These are phyloP conservation scores for Cerastis rubricosa DNA, from an alignment of 2,888 invertebrate genomes.

Conservation along the genomic window DNA sequence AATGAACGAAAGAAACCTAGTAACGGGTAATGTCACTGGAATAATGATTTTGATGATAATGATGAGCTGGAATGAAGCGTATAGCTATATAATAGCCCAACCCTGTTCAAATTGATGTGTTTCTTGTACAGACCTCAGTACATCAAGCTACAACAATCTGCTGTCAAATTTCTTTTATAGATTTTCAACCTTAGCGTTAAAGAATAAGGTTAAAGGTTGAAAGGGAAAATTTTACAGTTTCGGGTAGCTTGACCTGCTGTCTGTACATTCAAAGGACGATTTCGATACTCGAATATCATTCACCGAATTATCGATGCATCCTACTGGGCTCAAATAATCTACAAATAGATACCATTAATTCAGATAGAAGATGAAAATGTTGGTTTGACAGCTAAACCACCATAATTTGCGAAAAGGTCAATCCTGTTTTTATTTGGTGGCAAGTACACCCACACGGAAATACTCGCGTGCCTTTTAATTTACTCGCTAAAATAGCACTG, in stretches of 20 bases:
- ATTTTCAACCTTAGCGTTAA: too few relatives aligned
- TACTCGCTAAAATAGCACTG: constrained; percentile 20
- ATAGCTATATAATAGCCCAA: neutral
- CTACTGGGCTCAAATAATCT: neutral
- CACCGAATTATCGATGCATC: neutral
- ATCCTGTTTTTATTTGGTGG: constrained; percentile 25
- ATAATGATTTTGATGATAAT: neutral
- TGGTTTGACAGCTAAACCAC: neutral
- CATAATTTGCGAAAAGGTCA: constrained; percentile 7
- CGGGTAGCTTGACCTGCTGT: too few relatives aligned
- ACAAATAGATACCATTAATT: neutral
- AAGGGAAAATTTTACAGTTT: too few relatives aligned
- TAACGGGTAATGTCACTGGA: neutral
- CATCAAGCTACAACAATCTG: too few relatives aligned
- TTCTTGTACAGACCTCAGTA: too few relatives aligned
- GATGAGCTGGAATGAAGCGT: neutral
- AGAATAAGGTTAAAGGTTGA: too few relatives aligned
- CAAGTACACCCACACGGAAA: constrained; percentile 45
- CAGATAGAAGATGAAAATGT: neutral
- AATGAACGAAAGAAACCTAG: neutral
- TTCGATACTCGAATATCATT: neutral
- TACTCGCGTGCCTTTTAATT: constrained; percentile 29
- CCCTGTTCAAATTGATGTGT: neutral
- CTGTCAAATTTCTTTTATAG: too few relatives aligned
- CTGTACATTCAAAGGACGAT: neutral